Conservation (phyloP, 2,113 vertebrate species). For the Spizaetus ornatus region DNA sequence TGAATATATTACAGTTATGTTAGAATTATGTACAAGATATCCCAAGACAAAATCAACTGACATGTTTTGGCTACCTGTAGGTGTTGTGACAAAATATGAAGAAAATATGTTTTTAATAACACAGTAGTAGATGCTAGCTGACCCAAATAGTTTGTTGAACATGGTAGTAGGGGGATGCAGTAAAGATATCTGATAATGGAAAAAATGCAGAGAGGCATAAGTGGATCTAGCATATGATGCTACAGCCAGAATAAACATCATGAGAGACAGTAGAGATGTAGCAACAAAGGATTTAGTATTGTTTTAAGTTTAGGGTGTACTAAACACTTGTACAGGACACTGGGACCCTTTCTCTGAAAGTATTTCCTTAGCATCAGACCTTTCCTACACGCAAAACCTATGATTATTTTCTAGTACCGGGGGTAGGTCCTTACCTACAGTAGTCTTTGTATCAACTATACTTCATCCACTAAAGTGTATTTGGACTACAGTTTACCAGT, state of each 20-base stretch:
- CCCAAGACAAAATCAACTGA: background rate
- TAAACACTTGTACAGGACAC: background rate
- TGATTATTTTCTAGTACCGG: background rate
- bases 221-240: background rate
- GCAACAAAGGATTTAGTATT: background rate
- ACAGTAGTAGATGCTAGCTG: background rate
- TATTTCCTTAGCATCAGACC: background rate
- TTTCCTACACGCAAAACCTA: background rate
- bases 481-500: background rate
- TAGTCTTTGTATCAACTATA: background rate
- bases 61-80: background rate
- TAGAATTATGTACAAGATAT: background rate
- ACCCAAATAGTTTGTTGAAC: background rate
- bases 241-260: background rate
- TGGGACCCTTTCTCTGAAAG: background rate
- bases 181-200: background rate
- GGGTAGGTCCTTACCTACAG: background rate
- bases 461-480: background rate
- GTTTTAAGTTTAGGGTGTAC: background rate
- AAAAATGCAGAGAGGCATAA: background rate
- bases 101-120: background rate
- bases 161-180: background rate
- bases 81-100: background rate
- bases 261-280: background rate
- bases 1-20: background rate